A percentile compares a stretch with the other conserved stretches of the same genome.
Evolutionary conservation across 1,140 invertebrate species (phyloP).

Genomic region (Pollicipes pollicipes): DNA sequence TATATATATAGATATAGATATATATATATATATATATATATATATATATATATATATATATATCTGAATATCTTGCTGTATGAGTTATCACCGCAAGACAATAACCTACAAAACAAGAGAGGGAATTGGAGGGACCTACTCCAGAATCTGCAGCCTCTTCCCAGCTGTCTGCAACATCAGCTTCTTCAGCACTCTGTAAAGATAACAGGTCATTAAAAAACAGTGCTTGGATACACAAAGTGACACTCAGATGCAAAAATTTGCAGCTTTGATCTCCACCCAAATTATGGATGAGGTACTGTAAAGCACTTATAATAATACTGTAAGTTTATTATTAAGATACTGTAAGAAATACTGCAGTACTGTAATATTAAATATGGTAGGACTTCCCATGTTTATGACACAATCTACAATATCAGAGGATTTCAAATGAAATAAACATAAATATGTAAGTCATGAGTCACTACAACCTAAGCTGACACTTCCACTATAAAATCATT

Average conservation of each 20-base stretch:
- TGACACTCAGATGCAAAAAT: too few species aligned
- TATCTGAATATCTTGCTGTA: too few species aligned
- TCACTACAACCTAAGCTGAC: too few species aligned
- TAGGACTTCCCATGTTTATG: too few species aligned
- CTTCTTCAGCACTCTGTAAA: background rate
- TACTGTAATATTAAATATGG: too few species aligned
- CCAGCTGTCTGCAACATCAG: background rate
- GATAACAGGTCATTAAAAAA: too few species aligned
- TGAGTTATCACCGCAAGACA: background rate
- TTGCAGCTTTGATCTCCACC: background rate
- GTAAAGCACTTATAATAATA: background rate
- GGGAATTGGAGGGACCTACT: background rate
- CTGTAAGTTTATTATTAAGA: background rate
- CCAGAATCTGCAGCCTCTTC: background rate
- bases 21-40: background rate
- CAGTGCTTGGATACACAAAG: too few species aligned
- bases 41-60: background rate
- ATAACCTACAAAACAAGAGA: background rate
- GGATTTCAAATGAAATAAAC: too few species aligned
- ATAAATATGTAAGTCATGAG: too few species aligned
- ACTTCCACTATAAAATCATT: too few species aligned
- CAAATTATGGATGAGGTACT: background rate
- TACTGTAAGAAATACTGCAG: too few species aligned
- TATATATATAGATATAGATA: conserved; percentile 4
- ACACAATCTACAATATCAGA: too few species aligned